phyloP scores from a whole-genome alignment of 35 echinoderm and acorn worm genomes.

The Ophioderma brevispina region DNA sequence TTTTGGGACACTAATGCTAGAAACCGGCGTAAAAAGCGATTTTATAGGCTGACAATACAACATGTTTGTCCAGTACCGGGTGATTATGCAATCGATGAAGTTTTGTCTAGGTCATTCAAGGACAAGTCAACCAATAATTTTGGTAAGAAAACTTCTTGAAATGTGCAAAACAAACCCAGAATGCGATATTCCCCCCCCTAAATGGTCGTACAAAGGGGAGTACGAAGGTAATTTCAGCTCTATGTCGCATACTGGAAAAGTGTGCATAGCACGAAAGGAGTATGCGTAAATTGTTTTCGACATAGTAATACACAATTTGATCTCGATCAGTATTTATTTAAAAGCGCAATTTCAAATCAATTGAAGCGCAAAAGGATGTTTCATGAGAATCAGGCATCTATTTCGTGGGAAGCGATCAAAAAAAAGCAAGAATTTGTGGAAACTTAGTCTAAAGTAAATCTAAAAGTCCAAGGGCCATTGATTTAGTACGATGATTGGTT shows the following conservation, averaged over 20 bases:
- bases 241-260: not conserved
- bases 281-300: not conserved
- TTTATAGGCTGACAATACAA: not conserved
- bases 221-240: slow-evolving; percentile 3
- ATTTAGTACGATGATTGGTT: not conserved
- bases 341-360: not conserved
- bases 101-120: not conserved
- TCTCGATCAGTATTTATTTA: not conserved
- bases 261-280: not conserved
- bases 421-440: not conserved
- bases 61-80: not conserved
- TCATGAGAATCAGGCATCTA: not conserved
- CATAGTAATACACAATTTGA: not conserved
- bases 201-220: slow-evolving; percentile 18
- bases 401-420: not conserved
- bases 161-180: slow-evolving; percentile 7
- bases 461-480: not conserved
- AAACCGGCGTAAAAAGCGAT: not conserved
- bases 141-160: not conserved
- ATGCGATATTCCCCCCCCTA: not conserved
- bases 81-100: not conserved
- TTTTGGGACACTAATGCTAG: not conserved
- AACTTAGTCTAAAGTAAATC: not conserved
- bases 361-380: not conserved
- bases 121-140: not conserved